These are phyloP conservation scores for Aphelenchoides besseyi DNA, from an alignment of 1,140 invertebrate genomes.

Conservation along the genomic window DNA sequence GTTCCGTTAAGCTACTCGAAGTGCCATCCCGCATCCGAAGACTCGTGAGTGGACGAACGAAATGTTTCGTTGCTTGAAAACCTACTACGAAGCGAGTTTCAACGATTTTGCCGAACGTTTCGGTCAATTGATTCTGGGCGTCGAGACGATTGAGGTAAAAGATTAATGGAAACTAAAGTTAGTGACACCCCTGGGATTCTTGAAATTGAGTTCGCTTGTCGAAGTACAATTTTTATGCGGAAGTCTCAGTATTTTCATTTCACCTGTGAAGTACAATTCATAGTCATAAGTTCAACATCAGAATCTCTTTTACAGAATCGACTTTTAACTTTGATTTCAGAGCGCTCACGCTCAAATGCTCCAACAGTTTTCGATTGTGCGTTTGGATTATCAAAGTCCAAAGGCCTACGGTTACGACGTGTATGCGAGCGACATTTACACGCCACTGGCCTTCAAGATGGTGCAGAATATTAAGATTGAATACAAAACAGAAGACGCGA, in stretches of 20 bases:
- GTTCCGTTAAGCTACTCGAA: neutral
- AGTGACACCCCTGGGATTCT: neutral
- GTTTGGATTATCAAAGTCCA: neutral
- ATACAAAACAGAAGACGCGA: too few relatives aligned
- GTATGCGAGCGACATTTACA: too few relatives aligned
- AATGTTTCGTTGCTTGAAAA: neutral
- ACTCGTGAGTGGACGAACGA: neutral
- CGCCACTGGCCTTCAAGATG: too few relatives aligned
- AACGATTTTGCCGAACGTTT: neutral
- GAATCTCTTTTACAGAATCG: neutral
- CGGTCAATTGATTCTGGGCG: neutral
- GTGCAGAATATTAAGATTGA: too few relatives aligned
- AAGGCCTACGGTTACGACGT: neutral
- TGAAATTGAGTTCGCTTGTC: neutral
- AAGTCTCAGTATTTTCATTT: too few relatives aligned
- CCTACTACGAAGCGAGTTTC: neutral
- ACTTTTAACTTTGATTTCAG: neutral
- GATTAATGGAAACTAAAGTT: neutral
- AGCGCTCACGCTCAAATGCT: neutral
- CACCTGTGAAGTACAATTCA: too few relatives aligned
- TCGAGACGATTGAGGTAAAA: conserved; percentile 1
- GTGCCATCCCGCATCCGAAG: neutral
- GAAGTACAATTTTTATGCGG: too few relatives aligned
- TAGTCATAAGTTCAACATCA: too few relatives aligned
- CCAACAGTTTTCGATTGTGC: neutral